Conservation (phyloP, 2,888 invertebrate species). For the Caenorhabditis sp. region DNA sequence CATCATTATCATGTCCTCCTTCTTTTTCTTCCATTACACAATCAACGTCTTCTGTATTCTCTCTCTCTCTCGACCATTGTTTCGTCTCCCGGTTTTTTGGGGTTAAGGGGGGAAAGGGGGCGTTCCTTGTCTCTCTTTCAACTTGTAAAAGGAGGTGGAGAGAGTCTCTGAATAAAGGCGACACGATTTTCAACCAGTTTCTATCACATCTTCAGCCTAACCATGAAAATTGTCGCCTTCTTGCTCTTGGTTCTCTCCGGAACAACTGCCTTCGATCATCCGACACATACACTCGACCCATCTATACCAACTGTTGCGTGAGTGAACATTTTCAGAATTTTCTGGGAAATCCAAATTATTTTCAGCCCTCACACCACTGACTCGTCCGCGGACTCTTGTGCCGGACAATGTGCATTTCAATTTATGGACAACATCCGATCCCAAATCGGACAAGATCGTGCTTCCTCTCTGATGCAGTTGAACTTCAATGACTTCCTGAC, state of each 20-base stretch:
- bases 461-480: conserved; percentile 75
- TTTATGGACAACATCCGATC: conserved; percentile 78
- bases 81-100: conserved; percentile 54
- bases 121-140: conserved; percentile 33
- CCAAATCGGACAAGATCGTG: conserved; percentile 76
- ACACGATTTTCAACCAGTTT: conserved; percentile 39
- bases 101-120: conserved; percentile 28
- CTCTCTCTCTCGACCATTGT: conserved; percentile 45
- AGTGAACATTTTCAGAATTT: too few species aligned
- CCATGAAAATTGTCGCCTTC: conserved; percentile 4
- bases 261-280: conserved; percentile 38
- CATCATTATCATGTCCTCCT: conserved; percentile 37
- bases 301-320: conserved; percentile 78
- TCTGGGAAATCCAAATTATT: too few species aligned
- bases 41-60: conserved; percentile 26
- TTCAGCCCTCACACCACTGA: conserved; percentile 73
- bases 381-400: conserved; percentile 78
- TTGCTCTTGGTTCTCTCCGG: conserved; percentile 27
- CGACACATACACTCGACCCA: conserved; percentile 75
- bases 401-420: conserved; percentile 80
- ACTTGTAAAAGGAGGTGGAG: conserved; percentile 34
- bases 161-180: conserved; percentile 29
- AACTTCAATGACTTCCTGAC: conserved; percentile 82
- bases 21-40: conserved; percentile 36
- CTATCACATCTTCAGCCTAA: conserved; percentile 3